Conservation (phyloP, 1,140 invertebrate species). For the Apis florea region DNA sequence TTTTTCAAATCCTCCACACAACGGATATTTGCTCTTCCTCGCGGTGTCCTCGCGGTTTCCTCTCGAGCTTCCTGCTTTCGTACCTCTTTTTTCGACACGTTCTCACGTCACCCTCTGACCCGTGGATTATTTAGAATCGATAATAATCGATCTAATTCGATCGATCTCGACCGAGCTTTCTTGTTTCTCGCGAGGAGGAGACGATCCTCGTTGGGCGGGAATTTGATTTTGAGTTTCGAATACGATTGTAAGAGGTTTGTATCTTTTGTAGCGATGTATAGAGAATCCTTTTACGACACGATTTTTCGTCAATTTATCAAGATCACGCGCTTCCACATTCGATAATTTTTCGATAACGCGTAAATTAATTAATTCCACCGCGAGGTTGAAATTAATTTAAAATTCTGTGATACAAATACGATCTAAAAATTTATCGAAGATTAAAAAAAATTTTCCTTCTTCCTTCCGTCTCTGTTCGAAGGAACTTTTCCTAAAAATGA, state of each 20-base stretch:
- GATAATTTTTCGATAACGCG: too few relatives aligned
- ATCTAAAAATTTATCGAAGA: not conserved
- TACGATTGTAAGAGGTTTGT: too few relatives aligned
- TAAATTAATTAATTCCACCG: too few relatives aligned
- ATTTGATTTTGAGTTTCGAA: too few relatives aligned
- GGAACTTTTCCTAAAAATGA: too few relatives aligned
- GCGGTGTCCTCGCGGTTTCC: constrained; percentile 30
- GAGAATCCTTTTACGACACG: too few relatives aligned
- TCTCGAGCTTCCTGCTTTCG: constrained; percentile 14
- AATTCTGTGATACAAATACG: too few relatives aligned
- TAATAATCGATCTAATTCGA: not conserved
- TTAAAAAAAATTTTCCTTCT: not conserved
- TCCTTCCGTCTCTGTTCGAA: not conserved
- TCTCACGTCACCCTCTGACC: not conserved
- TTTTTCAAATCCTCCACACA: constrained; percentile 56
- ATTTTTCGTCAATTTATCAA: too few relatives aligned
- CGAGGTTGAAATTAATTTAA: too few relatives aligned
- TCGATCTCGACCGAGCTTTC: not conserved
- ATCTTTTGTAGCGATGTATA: too few relatives aligned
- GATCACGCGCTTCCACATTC: too few relatives aligned
- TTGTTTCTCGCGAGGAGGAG: not conserved
- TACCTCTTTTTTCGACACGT: not conserved
- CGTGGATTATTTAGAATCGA: constrained; percentile 2
- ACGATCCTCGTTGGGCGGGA: too few relatives aligned
- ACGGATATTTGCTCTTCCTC: constrained; percentile 54